Base-by-base conservation (phyloP, 2,888 invertebrate genomes). In the Lamellibrachia satsuma region DNA sequence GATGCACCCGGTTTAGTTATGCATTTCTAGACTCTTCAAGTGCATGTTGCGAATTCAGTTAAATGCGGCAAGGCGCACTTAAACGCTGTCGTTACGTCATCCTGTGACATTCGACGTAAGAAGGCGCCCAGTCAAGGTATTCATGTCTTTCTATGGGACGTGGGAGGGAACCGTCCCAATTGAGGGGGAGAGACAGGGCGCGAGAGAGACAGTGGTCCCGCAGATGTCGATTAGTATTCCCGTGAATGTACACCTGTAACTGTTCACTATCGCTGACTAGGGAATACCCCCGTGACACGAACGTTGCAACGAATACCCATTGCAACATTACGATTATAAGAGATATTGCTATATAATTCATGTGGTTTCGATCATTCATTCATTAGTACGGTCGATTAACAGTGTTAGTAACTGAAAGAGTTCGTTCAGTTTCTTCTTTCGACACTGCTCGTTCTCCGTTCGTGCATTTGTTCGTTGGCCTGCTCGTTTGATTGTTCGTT, bases 121-220 rank as follows among this genome's bases (percentile, higher is more conserved):
- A 75, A 75, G 75, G 75, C 75, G 22, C 75, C 75, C 75, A 75
- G 75, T 75, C 75, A 75, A 75, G 75, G 75, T 75, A 75, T 75
- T 75, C 75, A 75, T 75, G 75, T 75, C 11, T 6, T 22, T 75
- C n/a, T n/a, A 75, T 22, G 75, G 75, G 75, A 75, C 75, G n/a
- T 22, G 75, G 55, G 75, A 75, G 75, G 75, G 75, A 75, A 15
- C 75, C n/a, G 75, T 75, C 75, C 22, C 75, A n/a, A 75, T 15
- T 75, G 75, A 75, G 75, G 22, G 22, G 60, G 60, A 11, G 60
- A 60, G 60, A 60, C 60, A 60, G 22, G 22, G 75, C 75, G 75
- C 22, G 15, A 22, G 22, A 75, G 6, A n/a, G 75, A 75, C 75
- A 6, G 75, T 15, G 75, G 1, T 75, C 75, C 75, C 75, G 75